Conservation (phyloP, 2,888 invertebrate species). For the Cecidostiba fungosa region DNA sequence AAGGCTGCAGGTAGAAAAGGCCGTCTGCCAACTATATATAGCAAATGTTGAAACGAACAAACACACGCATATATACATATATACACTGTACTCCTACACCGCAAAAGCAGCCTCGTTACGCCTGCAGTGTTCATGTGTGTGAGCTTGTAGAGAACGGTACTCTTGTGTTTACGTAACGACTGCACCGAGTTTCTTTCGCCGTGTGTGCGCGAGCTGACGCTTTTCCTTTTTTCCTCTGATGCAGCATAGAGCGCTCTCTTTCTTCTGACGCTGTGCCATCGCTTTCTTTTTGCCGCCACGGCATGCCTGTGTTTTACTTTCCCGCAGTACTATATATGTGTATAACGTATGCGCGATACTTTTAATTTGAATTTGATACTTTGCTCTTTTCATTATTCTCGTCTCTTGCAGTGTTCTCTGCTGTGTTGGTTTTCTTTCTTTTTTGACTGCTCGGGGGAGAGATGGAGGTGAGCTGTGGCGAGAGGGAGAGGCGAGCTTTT, state of each 20-base stretch:
- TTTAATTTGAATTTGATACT: conserved; percentile 57
- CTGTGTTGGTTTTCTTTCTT: background rate
- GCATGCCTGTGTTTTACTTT: background rate
- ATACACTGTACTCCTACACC: background rate
- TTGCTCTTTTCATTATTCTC: conserved; percentile 39
- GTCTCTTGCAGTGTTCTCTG: background rate
- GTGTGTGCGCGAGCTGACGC: background rate
- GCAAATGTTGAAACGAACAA: conserved; percentile 37
- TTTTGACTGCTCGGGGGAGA: background rate
- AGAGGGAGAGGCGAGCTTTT: too few species aligned
- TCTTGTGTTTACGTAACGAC: conserved; percentile 55
- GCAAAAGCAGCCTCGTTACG: conserved; percentile 51
- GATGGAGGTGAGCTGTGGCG: too few species aligned
- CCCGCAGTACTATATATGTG: background rate
- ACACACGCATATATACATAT: conserved; percentile 16
- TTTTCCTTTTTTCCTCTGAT: conserved; percentile 12
- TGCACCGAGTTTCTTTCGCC: conserved; percentile 43
- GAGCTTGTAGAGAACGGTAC: background rate
- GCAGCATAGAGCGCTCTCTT: background rate
- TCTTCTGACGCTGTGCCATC: background rate
- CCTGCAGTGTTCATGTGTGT: background rate
- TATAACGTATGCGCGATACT: conserved; percentile 9
- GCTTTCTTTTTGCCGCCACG: background rate
- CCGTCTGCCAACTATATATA: conserved; percentile 56
- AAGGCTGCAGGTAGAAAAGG: conserved; percentile 35